Base-by-base conservation (phyloP, 2,797 vertebrate genomes). In the Erpetoichthys calabaricus region DNA sequence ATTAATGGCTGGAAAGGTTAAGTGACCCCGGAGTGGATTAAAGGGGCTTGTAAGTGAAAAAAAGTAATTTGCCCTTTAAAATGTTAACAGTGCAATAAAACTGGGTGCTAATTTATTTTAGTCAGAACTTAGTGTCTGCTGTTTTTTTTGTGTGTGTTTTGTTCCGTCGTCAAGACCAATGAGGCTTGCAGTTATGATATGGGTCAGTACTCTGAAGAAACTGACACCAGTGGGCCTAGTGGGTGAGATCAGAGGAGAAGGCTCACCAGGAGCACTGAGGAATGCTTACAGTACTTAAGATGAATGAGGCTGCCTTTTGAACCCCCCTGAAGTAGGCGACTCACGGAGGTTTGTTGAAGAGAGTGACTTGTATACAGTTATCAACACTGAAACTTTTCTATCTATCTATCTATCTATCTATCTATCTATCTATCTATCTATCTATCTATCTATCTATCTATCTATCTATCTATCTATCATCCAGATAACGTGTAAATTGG, bases 51-150 rank as follows among this genome's bases (percentile, higher is more conserved):
- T 25, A 25, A 25, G 25, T 25, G 9, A 59, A 60, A 47, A 47
- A 44, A n/a, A 43, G 56, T 49, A 45, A 4, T 9, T 45, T 51
- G 25, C 62, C 47, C 46, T 46, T 45, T 47, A 44, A 51, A 60
- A 44, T 44, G 45, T 60, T 43, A 47, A 43, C 52, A 57, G 53
- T 45, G 45, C 56, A 52, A 45, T 10, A 53, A 42, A 6, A 41
- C 57, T 51, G 25, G 25, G 25, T 25, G 25, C 2, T 25, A 25
- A 25, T 25, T 25, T 25, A 25, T 25, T 25, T 25, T 49, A n/a
- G n/a, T 49, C 47, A 25, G 7, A 49, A 49, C 47, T 49, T n/a
- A n/a, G 47, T 7, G 7, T 49, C 3, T n/a, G n/a, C 3, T 55
- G 51, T 47, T 9, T 55, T 25, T 42, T 10, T n/a, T n/a, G n/a